Percentiles rank a stretch among this genome's conserved stretches.
phyloP scores from a whole-genome alignment of 1,140 invertebrate species.

The Limonius californicus region DNA sequence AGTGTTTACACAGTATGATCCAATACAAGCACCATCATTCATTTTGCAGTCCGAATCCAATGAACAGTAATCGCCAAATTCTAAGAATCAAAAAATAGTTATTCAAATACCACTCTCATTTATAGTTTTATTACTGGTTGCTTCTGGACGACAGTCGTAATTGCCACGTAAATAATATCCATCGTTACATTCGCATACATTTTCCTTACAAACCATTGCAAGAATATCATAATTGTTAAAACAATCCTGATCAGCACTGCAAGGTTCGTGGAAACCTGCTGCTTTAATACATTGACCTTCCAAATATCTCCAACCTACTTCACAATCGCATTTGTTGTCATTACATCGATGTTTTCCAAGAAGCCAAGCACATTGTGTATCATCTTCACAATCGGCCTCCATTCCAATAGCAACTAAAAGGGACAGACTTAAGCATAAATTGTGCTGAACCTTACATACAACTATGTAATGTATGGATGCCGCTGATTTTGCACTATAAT shows the following conservation, averaged over 20 bases:
- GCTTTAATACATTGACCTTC: not conserved
- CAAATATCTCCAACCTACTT: conserved; percentile 4
- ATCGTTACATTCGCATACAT: conserved; percentile 7
- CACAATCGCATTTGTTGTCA: not conserved
- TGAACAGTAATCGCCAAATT: not conserved
- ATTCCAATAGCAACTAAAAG: conserved; percentile 17
- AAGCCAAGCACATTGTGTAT: conserved; percentile 8
- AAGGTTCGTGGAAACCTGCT: not conserved
- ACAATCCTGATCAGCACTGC: conserved; percentile 4
- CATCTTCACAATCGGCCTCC: not conserved
- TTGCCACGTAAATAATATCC: conserved; percentile 14
- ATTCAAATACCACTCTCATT: not conserved
- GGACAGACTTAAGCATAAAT: too few relatives aligned
- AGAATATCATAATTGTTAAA: not conserved
- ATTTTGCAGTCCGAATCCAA: conserved; percentile 16
- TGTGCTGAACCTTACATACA: too few relatives aligned
- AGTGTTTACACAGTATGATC: not conserved
- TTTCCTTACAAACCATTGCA: conserved; percentile 10
- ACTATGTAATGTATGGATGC: too few relatives aligned
- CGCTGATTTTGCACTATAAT: too few relatives aligned
- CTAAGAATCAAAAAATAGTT: not conserved
- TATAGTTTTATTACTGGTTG: not conserved
- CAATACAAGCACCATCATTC: not conserved
- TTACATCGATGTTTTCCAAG: conserved; percentile 8
- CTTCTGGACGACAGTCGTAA: conserved; percentile 16